phyloP scores from a whole-genome alignment of 2,113 vertebrate genomes.

The Ranitomeya variabilis region DNA sequence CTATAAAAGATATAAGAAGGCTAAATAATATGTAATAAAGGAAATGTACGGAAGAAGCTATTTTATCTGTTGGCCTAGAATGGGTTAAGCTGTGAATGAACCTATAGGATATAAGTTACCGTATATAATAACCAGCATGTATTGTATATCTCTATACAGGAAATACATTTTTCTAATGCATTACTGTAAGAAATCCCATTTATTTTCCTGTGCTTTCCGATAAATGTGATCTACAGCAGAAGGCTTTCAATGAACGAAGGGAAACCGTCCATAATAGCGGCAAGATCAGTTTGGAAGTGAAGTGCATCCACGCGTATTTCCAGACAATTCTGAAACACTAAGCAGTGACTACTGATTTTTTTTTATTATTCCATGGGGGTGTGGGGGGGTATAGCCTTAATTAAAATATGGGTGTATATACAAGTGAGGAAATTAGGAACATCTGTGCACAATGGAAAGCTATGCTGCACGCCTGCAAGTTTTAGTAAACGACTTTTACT shows the following conservation, averaged over 20 bases:
- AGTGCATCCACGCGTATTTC: not conserved
- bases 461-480: not conserved
- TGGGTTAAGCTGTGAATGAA: not conserved
- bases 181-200: not conserved
- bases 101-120: not conserved
- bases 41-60: too few relatives aligned
- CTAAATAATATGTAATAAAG: not conserved
- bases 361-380: not conserved
- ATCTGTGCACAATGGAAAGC: slow-evolving; percentile 18
- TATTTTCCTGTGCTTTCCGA: not conserved
- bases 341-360: not conserved
- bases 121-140: not conserved
- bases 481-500: slow-evolving; percentile 6
- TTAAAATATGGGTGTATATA: slow-evolving; percentile 18
- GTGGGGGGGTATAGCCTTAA: not conserved
- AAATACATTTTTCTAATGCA: not conserved
- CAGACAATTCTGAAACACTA: not conserved
- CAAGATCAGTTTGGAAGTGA: not conserved
- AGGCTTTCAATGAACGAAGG: not conserved
- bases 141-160: not conserved
- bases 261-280: not conserved
- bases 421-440: slow-evolving; percentile 5
- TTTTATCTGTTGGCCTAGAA: not conserved
- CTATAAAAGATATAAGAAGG: not conserved
- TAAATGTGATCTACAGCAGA: not conserved